Conservation (phyloP, 2,113 vertebrate species). For the Sus scrofa region T2T-Sscrofa CM000816.6:42015501-42016000, state of each 20-base stretch:
- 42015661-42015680: neutral
- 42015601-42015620: neutral
- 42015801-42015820: conserved; percentile 41
- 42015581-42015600: neutral
- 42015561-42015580: neutral
- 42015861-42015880: conserved; percentile 76
- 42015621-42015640: conserved; percentile 17
- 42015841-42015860: conserved; percentile 67
- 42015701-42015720: neutral
- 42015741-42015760: neutral
- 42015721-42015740: conserved; percentile 2
- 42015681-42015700: neutral
- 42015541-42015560: neutral
- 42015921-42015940: conserved; percentile 65
- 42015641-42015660: neutral
- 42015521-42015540: neutral
- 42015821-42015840: conserved; percentile 13
- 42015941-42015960: conserved; percentile 71
- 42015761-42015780: neutral
- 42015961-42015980: conserved; percentile 69
- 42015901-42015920: conserved; percentile 63
- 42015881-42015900: conserved; percentile 70
- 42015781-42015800: conserved; percentile 55
- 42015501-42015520: neutral
- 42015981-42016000: conserved; percentile 73